A percentile compares a stretch with the other conserved stretches of the same genome.
phyloP scores from a whole-genome alignment of 2,797 vertebrate genomes.

The Sarcoramphus papa region DNA sequence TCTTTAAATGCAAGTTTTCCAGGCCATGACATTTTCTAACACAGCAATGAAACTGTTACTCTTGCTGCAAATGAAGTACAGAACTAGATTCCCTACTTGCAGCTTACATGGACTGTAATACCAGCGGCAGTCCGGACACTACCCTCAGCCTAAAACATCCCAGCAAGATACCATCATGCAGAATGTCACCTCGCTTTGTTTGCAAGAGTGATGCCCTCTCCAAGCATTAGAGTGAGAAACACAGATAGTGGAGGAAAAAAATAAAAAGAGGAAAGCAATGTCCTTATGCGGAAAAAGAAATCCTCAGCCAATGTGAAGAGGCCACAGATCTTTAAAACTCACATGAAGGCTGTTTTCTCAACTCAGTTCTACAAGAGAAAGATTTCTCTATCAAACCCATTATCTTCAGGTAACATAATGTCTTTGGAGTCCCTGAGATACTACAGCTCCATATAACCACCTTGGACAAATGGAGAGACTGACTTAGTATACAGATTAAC shows the following conservation, averaged over 20 bases:
- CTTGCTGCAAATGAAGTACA: background rate
- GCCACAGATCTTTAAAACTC: background rate
- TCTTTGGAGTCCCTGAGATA: constrained; percentile 45
- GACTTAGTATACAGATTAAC: background rate
- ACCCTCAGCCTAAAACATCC: background rate
- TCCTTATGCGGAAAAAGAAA: background rate
- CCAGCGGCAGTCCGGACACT: background rate
- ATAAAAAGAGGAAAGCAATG: background rate
- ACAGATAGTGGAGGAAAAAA: background rate
- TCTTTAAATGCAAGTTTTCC: background rate
- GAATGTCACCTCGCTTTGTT: background rate
- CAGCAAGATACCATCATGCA: background rate
- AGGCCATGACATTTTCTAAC: background rate
- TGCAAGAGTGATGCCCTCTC: background rate
- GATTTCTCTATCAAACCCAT: background rate
- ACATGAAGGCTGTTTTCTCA: background rate
- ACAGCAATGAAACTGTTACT: background rate
- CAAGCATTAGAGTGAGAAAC: background rate
- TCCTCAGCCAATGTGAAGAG: background rate
- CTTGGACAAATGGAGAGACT: background rate
- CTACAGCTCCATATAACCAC: background rate
- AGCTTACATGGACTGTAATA: background rate
- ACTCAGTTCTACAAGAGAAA: background rate
- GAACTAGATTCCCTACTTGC: background rate
- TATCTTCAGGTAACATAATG: background rate